Evolutionary conservation across 1,140 invertebrate species (phyloP).

Genomic region (Pteromalus puparum): DNA sequence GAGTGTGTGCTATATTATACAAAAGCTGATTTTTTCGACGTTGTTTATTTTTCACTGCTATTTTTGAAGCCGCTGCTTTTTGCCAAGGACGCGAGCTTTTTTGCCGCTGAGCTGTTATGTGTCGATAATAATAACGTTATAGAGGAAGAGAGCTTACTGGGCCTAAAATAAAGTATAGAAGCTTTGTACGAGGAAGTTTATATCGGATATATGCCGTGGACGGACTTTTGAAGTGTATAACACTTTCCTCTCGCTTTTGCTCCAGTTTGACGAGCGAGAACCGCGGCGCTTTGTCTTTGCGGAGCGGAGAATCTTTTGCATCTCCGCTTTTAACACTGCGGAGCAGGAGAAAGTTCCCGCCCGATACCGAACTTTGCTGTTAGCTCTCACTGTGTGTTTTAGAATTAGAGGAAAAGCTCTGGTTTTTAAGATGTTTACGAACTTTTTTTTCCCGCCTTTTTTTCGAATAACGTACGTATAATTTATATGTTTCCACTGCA

Average conservation of each 20-base stretch:
- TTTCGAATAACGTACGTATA: neutral
- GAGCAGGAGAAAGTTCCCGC: neutral
- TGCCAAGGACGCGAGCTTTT: neutral
- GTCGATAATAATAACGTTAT: no score
- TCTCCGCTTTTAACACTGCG: neutral
- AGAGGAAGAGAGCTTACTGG: no score
- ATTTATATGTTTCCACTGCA: neutral
- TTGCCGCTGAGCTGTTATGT: no score
- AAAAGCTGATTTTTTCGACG: no score
- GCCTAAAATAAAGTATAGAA: neutral
- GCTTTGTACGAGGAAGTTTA: slow-evolving; percentile 1
- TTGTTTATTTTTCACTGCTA: neutral
- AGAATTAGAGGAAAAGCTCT: neutral
- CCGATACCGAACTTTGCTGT: slow-evolving; percentile 6
- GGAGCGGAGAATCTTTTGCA: slow-evolving; percentile 4
- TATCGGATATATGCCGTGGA: neutral
- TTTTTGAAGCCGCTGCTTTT: neutral
- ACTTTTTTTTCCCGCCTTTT: neutral
- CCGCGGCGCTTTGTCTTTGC: neutral
- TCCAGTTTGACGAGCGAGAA: slow-evolving; percentile 2
- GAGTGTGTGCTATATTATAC: no score
- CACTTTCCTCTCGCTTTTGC: neutral
- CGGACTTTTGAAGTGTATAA: neutral
- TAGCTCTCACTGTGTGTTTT: neutral
- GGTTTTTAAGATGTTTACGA: neutral